Base-by-base conservation (phyloP, 2,888 invertebrate species). In the Ypsolopha sequella region DNA sequence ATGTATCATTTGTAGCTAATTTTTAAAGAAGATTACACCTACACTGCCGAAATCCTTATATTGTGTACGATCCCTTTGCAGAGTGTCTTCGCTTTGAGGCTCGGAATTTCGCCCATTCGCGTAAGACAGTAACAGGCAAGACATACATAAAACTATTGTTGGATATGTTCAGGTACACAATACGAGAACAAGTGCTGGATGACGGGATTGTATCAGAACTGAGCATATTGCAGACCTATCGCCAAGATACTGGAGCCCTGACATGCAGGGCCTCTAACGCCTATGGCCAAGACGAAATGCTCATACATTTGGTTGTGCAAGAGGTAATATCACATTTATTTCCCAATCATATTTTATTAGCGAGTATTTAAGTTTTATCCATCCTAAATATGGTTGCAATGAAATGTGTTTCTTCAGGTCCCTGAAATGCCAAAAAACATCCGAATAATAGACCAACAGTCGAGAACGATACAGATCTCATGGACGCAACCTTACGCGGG, bases 401-500 rank as follows among this genome's bases (percentile, higher is more conserved):
- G 41, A 50, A n/a, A 13, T 51, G 7, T 39, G n/a, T 36, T 46
- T 38, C 57, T 59, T 88, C 92, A 97, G 88, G 93, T 94, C 43
- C 96, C 97, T 1, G 97, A 97, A 76, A 92, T 94, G 73, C 96
- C 97, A 4, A 92, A 93, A 69, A 95, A 95, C 69, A 91, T 96
- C 58, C 89, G 93, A 60, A 92, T 96, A 50, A 91, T 93, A 64
- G 95, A 95, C 59, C 94, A 94, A 68, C 92, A 94, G 63, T 95
- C 96, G 53, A 89, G 95, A 54, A 91, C 93, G 34, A 91, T 96
- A 56, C 93, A 94, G 64, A 88, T 97, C 62, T 93, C 95, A 1
- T 97, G 97, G 97, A 93, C 93, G 36, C 93, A 93, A 60, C 95
- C 96, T 8, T 95, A 95, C 68, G 93, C 94, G 58, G 95, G 95